phyloP scores from a whole-genome alignment of 2,888 invertebrate species.

The Amorpha juglandis region DNA sequence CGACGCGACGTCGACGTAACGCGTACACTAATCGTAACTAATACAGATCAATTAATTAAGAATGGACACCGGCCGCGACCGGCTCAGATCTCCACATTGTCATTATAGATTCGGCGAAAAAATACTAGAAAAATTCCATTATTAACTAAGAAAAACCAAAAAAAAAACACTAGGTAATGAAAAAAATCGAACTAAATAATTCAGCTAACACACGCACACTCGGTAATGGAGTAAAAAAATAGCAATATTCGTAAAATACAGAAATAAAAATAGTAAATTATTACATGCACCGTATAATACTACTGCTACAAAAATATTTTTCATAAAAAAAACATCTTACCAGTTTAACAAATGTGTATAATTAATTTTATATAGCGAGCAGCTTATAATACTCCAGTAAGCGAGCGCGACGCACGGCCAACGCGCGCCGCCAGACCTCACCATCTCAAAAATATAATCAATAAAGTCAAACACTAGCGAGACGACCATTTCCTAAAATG shows the following conservation, averaged over 20 bases:
- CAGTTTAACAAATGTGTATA: conserved; percentile 81
- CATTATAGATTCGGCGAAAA: conserved; percentile 84
- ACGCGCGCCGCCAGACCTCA: conserved; percentile 36
- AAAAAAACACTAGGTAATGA: conserved; percentile 57
- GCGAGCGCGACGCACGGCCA: conserved; percentile 52
- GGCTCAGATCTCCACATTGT: conserved; percentile 86
- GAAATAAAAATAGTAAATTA: conserved; percentile 56
- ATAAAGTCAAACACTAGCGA: conserved; percentile 76
- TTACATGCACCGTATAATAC: conserved; percentile 83
- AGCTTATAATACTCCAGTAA: conserved; percentile 77
- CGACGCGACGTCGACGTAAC: conserved; percentile 55
- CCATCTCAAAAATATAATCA: conserved; percentile 55
- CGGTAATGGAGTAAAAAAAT: conserved; percentile 76
- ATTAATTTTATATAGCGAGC: conserved; percentile 77
- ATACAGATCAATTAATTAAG: conserved; percentile 75
- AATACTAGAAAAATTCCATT: conserved; percentile 81
- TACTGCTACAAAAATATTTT: conserved; percentile 81
- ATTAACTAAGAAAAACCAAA: conserved; percentile 78
- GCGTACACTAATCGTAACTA: conserved; percentile 65
- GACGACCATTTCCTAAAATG: conserved; percentile 76
- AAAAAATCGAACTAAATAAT: conserved; percentile 82
- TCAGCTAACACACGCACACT: conserved; percentile 83
- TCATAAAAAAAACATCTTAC: conserved; percentile 81
- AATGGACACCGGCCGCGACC: conserved; percentile 48
- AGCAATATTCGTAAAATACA: conserved; percentile 77